Base-by-base conservation (phyloP, 2,888 invertebrate genomes). In the Ganaspis brasiliensis region DNA sequence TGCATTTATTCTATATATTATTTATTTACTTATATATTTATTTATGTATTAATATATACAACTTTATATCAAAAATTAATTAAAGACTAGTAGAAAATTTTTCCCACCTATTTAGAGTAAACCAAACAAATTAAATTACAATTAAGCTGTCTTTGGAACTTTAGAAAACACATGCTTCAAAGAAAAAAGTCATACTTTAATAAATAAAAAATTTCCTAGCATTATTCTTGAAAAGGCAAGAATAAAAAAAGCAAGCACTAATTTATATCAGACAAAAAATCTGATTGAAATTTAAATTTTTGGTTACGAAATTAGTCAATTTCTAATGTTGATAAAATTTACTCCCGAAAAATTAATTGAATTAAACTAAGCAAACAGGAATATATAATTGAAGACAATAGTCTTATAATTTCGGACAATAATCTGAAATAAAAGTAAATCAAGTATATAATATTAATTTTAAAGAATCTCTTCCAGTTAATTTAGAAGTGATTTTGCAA, bases 361-460 rank as follows among this genome's bases (percentile, higher is more conserved):
- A 49, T 16, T 49, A 49, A n/a, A 49, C 14, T n/a, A n/a, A 16
- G n/a, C n/a, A 49, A 49, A 49, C 16, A 12, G 3, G 4, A 49
- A 49, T n/a, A n/a, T n/a, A 4, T 6, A 49, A 49, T 12, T 10
- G n/a, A 45, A 45, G 45, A 45, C 45, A 45, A 45, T 45, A 45
- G 45, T 45, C 45, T 9, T 45, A 45, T 45, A 49, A 49, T 40
- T 49, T 16, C 49, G 16, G n/a, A 16, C 16, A 49, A 49, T 49
- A 49, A 49, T 16, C n/a, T 49, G 49, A 49, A 49, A 49, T 49
- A n/a, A n/a, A 49, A n/a, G n/a, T n/a, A n/a, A n/a, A n/a, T n/a
- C n/a, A n/a, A n/a, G n/a, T n/a, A n/a, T n/a, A n/a, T n/a, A n/a
- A n/a, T n/a, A n/a, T n/a, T n/a, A n/a, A n/a, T n/a, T n/a, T n/a